Base-by-base conservation (phyloP, 2,888 invertebrate species). In the Petrolisthes cinctipes region DNA sequence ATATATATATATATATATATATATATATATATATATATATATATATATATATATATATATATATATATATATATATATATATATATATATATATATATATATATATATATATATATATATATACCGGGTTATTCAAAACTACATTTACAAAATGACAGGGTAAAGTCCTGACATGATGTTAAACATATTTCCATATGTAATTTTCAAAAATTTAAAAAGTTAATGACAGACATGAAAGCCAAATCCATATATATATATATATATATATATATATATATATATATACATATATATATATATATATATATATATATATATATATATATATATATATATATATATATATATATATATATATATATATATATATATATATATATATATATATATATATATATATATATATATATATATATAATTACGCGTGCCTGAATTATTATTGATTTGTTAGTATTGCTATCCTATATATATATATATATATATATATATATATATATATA, bases 1-100 rank as follows among this genome's bases (percentile, higher is more conserved):
- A 61, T 61, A 61, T 61, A 61, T 61, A 61, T 61, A 61, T 61
- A 61, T 61, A 61, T 61, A 61, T 61, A 61, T 61, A 61, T 61
- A 61, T 61, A 61, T 61, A 61, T 61, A 61, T 61, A 61, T 61
- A 61, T 61, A 61, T 61, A 61, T 61, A 61, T 61, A 61, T 61
- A 61, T 61, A 61, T 61, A 61, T 61, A 61, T 61, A 61, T 61
- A 61, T 61, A 61, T 61, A 61, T 61, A 61, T 61, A 61, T 61
- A 61, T 61, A 61, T 61, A 61, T 61, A 61, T 61, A 61, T 61
- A 61, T 61, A 61, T 61, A 61, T 61, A 61, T 61, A 61, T 61
- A 61, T 61, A 61, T 61, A 61, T 61, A 61, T 61, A 61, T 61
- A 61, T 61, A 61, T 61, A 61, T 61, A 61, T 61, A 61, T 61